Conservation (phyloP, 1,140 invertebrate genomes). For the Charaxes varanes region DNA sequence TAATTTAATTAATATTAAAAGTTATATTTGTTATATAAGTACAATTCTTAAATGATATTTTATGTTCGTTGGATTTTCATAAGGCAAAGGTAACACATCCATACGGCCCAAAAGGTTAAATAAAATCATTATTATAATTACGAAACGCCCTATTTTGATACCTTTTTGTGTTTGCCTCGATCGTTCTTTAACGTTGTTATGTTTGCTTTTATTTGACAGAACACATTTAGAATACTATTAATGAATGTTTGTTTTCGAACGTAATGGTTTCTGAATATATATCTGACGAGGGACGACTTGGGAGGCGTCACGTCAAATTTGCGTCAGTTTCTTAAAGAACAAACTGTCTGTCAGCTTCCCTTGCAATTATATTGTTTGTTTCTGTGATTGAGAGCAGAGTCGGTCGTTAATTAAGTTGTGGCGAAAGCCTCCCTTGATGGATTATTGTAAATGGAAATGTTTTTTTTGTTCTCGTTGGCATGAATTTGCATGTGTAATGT, state of each 20-base stretch:
- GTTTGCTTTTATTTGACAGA: conserved; percentile 22
- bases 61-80: too few species aligned
- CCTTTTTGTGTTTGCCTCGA: conserved; percentile 31
- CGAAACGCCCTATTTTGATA: conserved; percentile 44
- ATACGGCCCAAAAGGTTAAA: too few species aligned
- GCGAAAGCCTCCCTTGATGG: conserved; percentile 51
- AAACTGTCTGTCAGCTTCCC: conserved; percentile 7
- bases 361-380: conserved; percentile 50
- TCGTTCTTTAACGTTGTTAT: too few species aligned
- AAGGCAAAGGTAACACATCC: too few species aligned
- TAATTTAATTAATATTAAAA: too few species aligned
- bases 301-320: too few species aligned
- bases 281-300: too few species aligned
- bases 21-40: too few species aligned
- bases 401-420: conserved; percentile 52
- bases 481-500: conserved; percentile 54
- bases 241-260: too few species aligned
- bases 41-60: too few species aligned
- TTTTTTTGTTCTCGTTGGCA: conserved; percentile 35
- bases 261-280: too few species aligned
- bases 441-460: conserved; percentile 49
- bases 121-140: conserved; percentile 36
- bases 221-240: too few species aligned
- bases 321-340: conserved; percentile 2
- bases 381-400: conserved; percentile 54